phyloP scores from a whole-genome alignment of 2,797 vertebrate species.

The Poecilia gillii region DNA sequence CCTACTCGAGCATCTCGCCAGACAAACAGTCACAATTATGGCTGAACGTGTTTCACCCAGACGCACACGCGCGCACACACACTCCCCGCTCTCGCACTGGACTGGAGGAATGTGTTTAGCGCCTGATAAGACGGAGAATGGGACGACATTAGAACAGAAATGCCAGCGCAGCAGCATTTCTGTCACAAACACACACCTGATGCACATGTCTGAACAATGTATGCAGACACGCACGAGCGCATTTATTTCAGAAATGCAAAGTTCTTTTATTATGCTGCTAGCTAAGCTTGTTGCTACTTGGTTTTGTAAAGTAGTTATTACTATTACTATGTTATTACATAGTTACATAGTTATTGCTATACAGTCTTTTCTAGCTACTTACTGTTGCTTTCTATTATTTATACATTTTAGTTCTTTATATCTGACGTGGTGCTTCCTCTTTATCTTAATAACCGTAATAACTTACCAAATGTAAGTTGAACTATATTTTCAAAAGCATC shows the following conservation, averaged over 20 bases:
- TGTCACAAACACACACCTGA: slow-evolving; percentile 17
- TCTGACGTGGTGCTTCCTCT: not conserved
- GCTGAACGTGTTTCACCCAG: slow-evolving; percentile 18
- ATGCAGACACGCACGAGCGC: slow-evolving; percentile 10
- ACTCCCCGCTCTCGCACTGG: slow-evolving; percentile 21
- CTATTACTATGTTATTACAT: not conserved
- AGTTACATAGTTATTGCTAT: not conserved
- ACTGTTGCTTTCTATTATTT: not conserved
- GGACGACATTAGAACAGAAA: slow-evolving; percentile 57
- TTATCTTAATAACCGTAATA: not conserved
- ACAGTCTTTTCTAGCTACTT: not conserved
- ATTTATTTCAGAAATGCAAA: slow-evolving; percentile 12
- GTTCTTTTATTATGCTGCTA: slow-evolving; percentile 8
- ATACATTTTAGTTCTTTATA: not conserved
- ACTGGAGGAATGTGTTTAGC: slow-evolving; percentile 65
- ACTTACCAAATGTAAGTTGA: not conserved
- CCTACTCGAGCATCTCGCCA: slow-evolving; percentile 51
- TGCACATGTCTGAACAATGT: slow-evolving; percentile 16
- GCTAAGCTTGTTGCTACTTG: not conserved
- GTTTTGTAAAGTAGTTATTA: not conserved
- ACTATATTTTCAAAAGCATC: not conserved
- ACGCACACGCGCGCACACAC: not conserved
- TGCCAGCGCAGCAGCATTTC: slow-evolving; percentile 47
- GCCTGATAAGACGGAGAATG: slow-evolving; percentile 68
- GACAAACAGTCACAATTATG: slow-evolving; percentile 62